Conservation (phyloP, 2,797 vertebrate species). For the Nyctibius grandis region DNA sequence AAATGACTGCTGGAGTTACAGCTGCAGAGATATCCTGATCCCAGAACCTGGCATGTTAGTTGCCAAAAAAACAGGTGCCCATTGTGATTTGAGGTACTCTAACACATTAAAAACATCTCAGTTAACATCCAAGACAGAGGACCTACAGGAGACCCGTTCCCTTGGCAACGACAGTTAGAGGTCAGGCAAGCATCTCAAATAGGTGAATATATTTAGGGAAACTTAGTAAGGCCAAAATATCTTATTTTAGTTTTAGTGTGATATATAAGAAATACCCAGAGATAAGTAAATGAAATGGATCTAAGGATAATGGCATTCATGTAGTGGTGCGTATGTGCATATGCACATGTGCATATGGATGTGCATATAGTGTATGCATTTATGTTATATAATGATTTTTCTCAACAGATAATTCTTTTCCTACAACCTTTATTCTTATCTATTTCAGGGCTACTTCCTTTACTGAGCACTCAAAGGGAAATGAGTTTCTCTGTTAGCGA, state of each 20-base stretch:
- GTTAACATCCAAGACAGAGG: neutral
- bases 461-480: neutral
- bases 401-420: neutral
- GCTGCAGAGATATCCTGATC: neutral
- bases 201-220: neutral
- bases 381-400: neutral
- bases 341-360: neutral
- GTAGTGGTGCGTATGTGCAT: neutral
- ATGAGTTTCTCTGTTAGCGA: neutral
- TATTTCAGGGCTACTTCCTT: neutral
- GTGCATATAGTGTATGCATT: neutral
- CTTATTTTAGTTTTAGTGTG: neutral
- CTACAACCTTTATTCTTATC: neutral
- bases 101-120: neutral
- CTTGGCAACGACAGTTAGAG: neutral
- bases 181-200: neutral
- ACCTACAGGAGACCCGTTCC: neutral
- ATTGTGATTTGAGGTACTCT: neutral
- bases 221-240: neutral
- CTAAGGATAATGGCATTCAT: neutral
- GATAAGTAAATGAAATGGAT: neutral
- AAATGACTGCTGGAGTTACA: slow-evolving; percentile 11
- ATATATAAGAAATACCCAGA: neutral
- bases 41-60: neutral
- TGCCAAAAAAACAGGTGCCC: neutral